Base-by-base conservation (phyloP, 2,113 vertebrate genomes). In the Sorex araneus region DNA sequence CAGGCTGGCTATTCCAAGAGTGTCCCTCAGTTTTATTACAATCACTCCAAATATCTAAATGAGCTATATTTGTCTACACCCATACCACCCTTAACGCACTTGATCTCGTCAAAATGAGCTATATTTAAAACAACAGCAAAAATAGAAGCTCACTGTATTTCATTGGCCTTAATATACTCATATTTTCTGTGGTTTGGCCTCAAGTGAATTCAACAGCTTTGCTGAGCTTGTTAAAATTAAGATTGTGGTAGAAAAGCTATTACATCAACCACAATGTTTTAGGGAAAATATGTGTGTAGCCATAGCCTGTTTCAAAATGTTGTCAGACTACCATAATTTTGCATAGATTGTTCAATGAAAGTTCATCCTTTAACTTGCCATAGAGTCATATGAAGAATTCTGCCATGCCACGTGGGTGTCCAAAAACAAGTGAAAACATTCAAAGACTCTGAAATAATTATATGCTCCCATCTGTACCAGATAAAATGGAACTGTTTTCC, bases 211-310 rank as follows among this genome's bases (percentile, higher is more conserved):
- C 28, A 57, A 82, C 21, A 47, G 45, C 5, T 83, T 83, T 67
- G 3, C 2, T 1, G 25, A 89, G 12, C 60, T 79, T 79, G 21
- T 70, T 82, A 74, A 82, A 90, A 54, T 90, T 66, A 85, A 79
- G 93, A 78, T 28, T 63, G 27, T 91, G 15, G 27, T 73, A 79
- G 70, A 89, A 83, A 92, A 86, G 84, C n/a, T 84, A 80, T 80
- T 47, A 34, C 18, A 84, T 75, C 32, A 87, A 89, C 23, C 94
- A 71, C 50, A 84, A 70, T 87, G 63, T 23, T 10, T 63, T 60
- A 90, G 4, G 27, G 34, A 36, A 75, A 89, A 80, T 47, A n/a
- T 66, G 40, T 45, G 18, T 64, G 34, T 21, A 57, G 27, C 32
- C 36, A 57, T 5, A 27, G 5, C 54, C 54, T 21, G 45, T 43